Percentiles rank a stretch among this genome's conserved stretches.
phyloP scores from a whole-genome alignment of 23 tunicate species.

The Botrylloides violaceus region DNA sequence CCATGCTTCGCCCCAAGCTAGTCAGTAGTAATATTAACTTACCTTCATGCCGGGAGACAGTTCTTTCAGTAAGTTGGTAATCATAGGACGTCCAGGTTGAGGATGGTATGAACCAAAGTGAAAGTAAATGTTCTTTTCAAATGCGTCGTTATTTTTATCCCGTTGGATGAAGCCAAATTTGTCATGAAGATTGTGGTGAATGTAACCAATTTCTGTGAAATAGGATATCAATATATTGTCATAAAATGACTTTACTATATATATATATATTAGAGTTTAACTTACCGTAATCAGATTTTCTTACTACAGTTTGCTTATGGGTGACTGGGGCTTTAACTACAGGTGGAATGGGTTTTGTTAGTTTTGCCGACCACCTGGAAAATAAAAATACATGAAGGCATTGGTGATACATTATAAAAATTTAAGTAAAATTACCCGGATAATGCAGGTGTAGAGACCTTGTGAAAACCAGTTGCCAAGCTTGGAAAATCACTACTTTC shows the following conservation, averaged over 20 bases:
- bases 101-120: neutral
- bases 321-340: neutral
- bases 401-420: neutral
- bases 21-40: neutral
- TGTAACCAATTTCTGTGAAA: constrained; percentile 13
- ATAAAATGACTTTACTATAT: too few species aligned
- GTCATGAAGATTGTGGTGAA: constrained; percentile 7
- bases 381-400: neutral
- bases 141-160: neutral
- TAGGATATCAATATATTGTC: too few species aligned
- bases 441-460: neutral
- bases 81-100: neutral
- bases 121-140: constrained; percentile 6
- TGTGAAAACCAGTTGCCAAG: neutral
- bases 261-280: too few species aligned
- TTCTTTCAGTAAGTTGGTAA: neutral
- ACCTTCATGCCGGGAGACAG: constrained; percentile 11
- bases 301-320: neutral
- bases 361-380: neutral
- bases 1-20: too few species aligned
- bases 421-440: neutral
- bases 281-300: neutral
- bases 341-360: neutral
- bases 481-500: neutral
- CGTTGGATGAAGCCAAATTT: constrained; percentile 15